A percentile compares a stretch with the other conserved stretches of the same genome.
Evolutionary conservation across 2,797 vertebrate species (phyloP).

Genomic region (Emys orbicularis): DNA sequence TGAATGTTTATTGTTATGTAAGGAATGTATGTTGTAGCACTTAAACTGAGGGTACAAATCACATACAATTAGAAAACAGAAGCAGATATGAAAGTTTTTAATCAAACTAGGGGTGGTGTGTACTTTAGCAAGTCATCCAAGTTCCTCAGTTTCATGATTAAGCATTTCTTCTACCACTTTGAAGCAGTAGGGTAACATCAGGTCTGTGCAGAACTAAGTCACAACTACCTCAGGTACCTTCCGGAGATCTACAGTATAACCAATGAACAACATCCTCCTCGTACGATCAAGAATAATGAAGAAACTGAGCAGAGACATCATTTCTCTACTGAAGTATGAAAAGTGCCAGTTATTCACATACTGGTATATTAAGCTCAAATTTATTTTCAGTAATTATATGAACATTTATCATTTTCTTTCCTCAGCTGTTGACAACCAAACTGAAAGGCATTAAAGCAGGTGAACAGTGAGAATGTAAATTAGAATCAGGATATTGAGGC

Average conservation of each 20-base stretch:
- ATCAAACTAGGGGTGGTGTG: background rate
- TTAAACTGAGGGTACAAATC: slow-evolving; percentile 24
- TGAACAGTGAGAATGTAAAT: background rate
- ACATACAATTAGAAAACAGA: background rate
- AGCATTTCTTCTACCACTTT: fast-evolving
- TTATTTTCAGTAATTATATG: slow-evolving; percentile 1
- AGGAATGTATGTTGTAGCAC: slow-evolving; percentile 20
- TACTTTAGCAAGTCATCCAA: background rate
- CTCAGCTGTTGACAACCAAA: background rate
- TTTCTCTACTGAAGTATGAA: background rate
- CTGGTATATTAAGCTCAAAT: background rate
- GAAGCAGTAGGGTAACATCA: fast-evolving
- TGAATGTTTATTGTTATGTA: slow-evolving; percentile 34
- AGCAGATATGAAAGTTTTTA: background rate
- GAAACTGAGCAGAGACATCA: fast-evolving
- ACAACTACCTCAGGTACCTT: background rate
- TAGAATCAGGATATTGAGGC: background rate
- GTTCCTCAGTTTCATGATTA: background rate
- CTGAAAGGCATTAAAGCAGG: background rate
- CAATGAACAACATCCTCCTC: background rate
- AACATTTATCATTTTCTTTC: background rate
- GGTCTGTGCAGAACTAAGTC: fast-evolving
- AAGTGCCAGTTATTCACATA: background rate
- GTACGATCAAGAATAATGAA: background rate
- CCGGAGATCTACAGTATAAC: background rate